Percentiles rank a stretch among this genome's conserved stretches.
Evolutionary conservation across 35 echinoderm and acorn worm species (phyloP).

Genomic region (Apostichopus californicus): DNA sequence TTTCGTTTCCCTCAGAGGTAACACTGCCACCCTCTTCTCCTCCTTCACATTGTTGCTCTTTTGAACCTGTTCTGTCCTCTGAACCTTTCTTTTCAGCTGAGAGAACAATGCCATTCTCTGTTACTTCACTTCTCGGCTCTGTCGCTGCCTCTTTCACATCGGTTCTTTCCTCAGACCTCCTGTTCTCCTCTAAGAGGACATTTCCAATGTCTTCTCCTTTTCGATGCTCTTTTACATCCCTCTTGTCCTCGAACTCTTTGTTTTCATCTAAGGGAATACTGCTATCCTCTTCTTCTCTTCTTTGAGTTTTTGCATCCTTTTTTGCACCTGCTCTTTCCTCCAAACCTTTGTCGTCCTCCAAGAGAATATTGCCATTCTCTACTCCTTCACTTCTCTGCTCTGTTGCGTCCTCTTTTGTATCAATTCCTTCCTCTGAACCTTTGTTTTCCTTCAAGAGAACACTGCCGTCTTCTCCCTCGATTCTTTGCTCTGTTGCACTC

Average conservation of each 20-base stretch:
- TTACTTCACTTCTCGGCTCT: neutral
- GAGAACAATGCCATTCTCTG: neutral
- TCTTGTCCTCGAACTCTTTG: neutral
- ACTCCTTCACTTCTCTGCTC: too few species aligned
- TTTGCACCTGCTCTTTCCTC: too few species aligned
- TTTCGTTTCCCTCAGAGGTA: too few species aligned
- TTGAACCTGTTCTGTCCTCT: neutral
- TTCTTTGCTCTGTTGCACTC: neutral
- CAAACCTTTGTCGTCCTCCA: too few species aligned
- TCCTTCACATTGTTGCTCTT: neutral
- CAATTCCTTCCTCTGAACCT: neutral
- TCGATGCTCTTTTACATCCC: neutral
- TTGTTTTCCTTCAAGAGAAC: too few species aligned
- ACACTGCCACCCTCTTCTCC: too few species aligned
- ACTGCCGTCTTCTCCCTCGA: too few species aligned
- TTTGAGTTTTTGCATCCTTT: too few species aligned
- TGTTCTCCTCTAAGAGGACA: neutral
- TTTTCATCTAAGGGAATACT: too few species aligned
- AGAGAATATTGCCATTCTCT: too few species aligned
- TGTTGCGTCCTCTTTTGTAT: too few species aligned
- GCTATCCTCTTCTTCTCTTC: too few species aligned
- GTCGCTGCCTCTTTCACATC: neutral
- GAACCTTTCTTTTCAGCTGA: neutral
- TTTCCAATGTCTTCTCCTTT: neutral
- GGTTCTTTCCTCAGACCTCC: neutral